Evolutionary conservation across 1,140 invertebrate species (phyloP).

Genomic region (Neocloeon triangulifer): DNA sequence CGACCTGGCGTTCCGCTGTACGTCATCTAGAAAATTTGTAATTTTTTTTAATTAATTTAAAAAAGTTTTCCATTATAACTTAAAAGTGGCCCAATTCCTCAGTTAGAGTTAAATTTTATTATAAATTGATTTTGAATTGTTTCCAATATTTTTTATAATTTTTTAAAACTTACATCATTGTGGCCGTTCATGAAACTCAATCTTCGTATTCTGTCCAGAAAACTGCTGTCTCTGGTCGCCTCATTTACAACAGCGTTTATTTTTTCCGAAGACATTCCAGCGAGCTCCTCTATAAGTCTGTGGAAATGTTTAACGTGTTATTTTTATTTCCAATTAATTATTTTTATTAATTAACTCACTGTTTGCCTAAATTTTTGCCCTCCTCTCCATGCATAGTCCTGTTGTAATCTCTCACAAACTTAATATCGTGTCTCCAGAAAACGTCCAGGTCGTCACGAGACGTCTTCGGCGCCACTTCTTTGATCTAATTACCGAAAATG

Average conservation of each 20-base stretch:
- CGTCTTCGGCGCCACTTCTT: slow-evolving; percentile 43
- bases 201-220: too few relatives aligned
- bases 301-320: neutral
- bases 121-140: too few relatives aligned
- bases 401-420: slow-evolving; percentile 29
- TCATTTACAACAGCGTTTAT: slow-evolving; percentile 1
- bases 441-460: slow-evolving; percentile 21
- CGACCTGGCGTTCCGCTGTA: too few relatives aligned
- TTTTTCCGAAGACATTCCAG: slow-evolving; percentile 7
- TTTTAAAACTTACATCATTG: too few relatives aligned
- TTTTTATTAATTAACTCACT: neutral
- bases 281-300: neutral
- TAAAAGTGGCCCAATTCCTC: too few relatives aligned
- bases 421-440: slow-evolving; percentile 44
- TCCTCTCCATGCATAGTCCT: slow-evolving; percentile 15
- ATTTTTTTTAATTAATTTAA: too few relatives aligned
- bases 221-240: too few relatives aligned
- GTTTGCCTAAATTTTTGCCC: neutral
- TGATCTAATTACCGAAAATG: slow-evolving; percentile 26
- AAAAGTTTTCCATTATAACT: too few relatives aligned
- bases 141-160: too few relatives aligned
- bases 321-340: neutral
- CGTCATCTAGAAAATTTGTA: too few relatives aligned
- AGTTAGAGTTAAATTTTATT: too few relatives aligned
- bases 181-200: too few relatives aligned